These are phyloP conservation scores for Drosophila kohkoa DNA, from an alignment of 1,140 invertebrate genomes.

Conservation along the genomic window DNA sequence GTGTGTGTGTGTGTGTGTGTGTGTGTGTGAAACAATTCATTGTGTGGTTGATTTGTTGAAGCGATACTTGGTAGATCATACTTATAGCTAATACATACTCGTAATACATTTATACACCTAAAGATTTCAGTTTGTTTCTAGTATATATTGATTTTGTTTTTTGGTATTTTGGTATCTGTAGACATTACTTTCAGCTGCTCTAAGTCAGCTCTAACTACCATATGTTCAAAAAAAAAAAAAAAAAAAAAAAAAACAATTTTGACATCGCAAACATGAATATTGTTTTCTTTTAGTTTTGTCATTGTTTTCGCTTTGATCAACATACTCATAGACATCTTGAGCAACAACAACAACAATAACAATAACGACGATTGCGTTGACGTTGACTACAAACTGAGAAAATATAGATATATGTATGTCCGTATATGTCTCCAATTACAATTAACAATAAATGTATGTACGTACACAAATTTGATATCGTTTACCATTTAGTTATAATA, in stretches of 20 bases:
- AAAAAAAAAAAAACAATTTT: slow-evolving; percentile 21
- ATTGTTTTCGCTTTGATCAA: background rate
- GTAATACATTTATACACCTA: slow-evolving; percentile 23
- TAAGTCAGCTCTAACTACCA: slow-evolving; percentile 11
- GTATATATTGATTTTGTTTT: background rate
- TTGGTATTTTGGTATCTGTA: slow-evolving; percentile 1
- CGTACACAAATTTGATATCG: slow-evolving; percentile 11
- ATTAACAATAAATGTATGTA: slow-evolving; percentile 8
- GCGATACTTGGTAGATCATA: slow-evolving; percentile 17
- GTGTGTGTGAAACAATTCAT: background rate
- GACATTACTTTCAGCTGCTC: slow-evolving; percentile 4
- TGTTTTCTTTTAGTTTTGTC: background rate
- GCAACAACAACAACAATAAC: slow-evolving; percentile 10
- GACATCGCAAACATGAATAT: slow-evolving; percentile 3
- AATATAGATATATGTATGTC: too few species aligned
- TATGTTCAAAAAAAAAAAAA: too few species aligned
- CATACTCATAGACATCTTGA: background rate
- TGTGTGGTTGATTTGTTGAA: slow-evolving; percentile 8
- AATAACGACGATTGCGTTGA: slow-evolving; percentile 17
- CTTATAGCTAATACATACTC: slow-evolving; percentile 7
- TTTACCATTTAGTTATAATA: background rate
- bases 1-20: slow-evolving; percentile 8
- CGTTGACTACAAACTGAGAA: background rate
- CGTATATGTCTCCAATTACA: slow-evolving; percentile 6
- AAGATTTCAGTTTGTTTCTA: slow-evolving; percentile 14